A percentile compares a stretch with the other conserved stretches of the same genome.
These are phyloP conservation scores for Strix occidentalis DNA, from an alignment of 2,797 vertebrate species.

Conservation along the genomic window DNA sequence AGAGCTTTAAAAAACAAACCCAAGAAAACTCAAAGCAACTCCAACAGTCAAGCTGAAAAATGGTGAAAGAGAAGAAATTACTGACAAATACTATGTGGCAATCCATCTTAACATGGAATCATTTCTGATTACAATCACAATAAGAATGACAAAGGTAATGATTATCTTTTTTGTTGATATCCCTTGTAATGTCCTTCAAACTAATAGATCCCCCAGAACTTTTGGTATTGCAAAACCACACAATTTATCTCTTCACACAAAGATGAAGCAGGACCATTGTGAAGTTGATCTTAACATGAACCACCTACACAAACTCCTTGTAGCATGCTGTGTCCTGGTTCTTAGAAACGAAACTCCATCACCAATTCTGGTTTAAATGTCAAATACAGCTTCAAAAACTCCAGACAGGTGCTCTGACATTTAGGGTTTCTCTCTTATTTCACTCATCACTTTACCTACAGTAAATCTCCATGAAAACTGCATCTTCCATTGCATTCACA, in stretches of 20 bases:
- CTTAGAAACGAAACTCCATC: constrained; percentile 13
- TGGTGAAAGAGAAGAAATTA: not conserved
- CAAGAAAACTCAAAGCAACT: not conserved
- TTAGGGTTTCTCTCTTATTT: not conserved
- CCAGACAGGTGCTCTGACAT: not conserved
- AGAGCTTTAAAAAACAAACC: not conserved
- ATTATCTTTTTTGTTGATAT: not conserved
- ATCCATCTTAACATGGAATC: not conserved
- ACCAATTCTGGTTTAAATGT: constrained; percentile 7
- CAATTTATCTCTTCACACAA: not conserved
- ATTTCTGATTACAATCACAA: not conserved
- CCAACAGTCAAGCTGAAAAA: not conserved
- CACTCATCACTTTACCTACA: not conserved
- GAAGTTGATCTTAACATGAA: not conserved
- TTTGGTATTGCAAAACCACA: not conserved
- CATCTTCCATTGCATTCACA: not conserved
- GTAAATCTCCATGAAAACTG: not conserved
- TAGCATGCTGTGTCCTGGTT: not conserved
- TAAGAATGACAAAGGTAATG: not conserved
- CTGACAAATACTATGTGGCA: not conserved
- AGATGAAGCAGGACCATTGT: not conserved
- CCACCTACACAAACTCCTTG: not conserved
- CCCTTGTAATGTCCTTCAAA: not conserved
- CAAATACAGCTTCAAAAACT: constrained; percentile 30
- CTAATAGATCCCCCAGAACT: not conserved